These are phyloP conservation scores for Agapetus fuscipes DNA, from an alignment of 2,888 invertebrate genomes.

Conservation along the genomic window DNA sequence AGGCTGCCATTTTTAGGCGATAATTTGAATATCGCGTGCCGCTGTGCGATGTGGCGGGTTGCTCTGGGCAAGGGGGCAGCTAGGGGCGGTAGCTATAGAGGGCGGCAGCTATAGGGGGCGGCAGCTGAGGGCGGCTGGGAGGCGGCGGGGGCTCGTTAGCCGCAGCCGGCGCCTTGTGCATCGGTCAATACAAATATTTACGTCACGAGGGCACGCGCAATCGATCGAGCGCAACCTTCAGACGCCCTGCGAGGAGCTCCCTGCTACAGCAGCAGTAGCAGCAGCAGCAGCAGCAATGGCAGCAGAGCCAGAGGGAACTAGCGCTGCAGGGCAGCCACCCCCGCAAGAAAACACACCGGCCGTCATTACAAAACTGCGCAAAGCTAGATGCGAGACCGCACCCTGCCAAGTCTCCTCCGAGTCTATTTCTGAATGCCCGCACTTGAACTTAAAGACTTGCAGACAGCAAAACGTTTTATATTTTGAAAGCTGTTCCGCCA, in stretches of 20 bases:
- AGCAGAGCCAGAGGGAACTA: neutral
- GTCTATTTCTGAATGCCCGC: slow-evolving; percentile 13
- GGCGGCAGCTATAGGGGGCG: no score
- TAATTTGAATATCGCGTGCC: slow-evolving; percentile 19
- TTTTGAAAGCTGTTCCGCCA: neutral
- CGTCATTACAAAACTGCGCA: neutral
- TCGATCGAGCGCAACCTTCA: slow-evolving; percentile 21
- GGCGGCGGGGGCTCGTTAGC: slow-evolving; percentile 6
- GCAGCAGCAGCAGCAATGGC: no score
- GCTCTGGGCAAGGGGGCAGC: no score
- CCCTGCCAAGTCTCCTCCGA: neutral
- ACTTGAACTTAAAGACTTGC: slow-evolving; percentile 12
- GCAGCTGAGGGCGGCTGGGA: slow-evolving; percentile 3
- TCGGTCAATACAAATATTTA: slow-evolving; percentile 21
- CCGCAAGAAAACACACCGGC: neutral
- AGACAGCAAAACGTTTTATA: neutral
- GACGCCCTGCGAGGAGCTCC: slow-evolving; percentile 8
- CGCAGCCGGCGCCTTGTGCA: slow-evolving; percentile 13
- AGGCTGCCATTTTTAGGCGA: neutral
- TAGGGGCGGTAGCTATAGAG: no score
- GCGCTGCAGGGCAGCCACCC: neutral
- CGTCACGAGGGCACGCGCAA: slow-evolving; percentile 20
- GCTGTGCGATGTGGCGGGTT: no score
- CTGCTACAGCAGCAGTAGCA: no score
- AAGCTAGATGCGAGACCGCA: neutral